Percentiles rank a stretch among this genome's conserved stretches.
Evolutionary conservation across 2,113 vertebrate genomes (phyloP).

Genomic region (Talpa occidentalis): DNA sequence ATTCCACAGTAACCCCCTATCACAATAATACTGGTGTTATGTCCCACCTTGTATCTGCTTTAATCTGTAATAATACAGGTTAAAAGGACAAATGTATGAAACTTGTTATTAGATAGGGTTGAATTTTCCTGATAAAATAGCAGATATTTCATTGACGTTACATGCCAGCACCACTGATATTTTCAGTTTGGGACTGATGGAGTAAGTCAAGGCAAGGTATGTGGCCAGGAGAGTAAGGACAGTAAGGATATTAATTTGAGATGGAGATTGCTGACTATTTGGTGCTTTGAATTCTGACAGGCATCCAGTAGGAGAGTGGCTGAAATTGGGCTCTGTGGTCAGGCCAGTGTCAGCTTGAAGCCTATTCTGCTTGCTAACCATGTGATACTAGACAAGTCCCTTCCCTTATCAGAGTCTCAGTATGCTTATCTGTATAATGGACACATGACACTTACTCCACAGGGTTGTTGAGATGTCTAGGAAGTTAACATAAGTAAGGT

Average conservation of each 20-base stretch:
- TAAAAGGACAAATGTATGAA: not conserved
- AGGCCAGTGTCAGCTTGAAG: not conserved
- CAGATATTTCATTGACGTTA: not conserved
- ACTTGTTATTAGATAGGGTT: not conserved
- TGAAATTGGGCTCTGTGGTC: rapidly evolving
- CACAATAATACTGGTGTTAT: not conserved
- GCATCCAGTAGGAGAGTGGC: not conserved
- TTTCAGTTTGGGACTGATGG: not conserved
- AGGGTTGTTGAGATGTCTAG: not conserved
- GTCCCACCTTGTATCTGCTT: not conserved
- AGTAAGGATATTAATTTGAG: not conserved
- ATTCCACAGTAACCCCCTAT: not conserved
- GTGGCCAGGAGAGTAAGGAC: not conserved
- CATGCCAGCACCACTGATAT: not conserved
- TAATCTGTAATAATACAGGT: not conserved
- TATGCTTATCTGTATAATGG: not conserved
- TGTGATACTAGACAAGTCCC: not conserved
- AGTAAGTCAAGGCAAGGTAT: not conserved
- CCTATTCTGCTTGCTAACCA: not conserved
- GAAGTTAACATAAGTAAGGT: not conserved
- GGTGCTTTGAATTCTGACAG: not conserved
- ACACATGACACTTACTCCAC: rapidly evolving
- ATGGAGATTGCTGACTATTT: not conserved
- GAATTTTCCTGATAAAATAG: not conserved
- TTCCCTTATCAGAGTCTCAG: not conserved